phyloP scores from a whole-genome alignment of 2,888 invertebrate genomes.

The Arctia plantaginis region DNA sequence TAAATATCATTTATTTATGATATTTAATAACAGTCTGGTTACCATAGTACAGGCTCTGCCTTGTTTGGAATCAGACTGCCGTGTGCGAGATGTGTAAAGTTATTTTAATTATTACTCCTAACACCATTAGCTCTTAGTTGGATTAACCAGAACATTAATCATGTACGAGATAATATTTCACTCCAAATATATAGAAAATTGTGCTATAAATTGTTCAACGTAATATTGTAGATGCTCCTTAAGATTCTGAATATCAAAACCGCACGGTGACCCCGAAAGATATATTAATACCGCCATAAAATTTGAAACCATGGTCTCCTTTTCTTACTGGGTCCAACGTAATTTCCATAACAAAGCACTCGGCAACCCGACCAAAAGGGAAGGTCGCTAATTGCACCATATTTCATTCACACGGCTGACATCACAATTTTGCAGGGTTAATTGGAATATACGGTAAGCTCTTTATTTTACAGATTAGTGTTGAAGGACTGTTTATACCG shows the following conservation, averaged over 20 bases:
- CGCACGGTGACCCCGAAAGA: slow-evolving; percentile 14
- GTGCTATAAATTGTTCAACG: not conserved
- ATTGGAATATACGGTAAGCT: slow-evolving; percentile 43
- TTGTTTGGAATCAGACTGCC: no score
- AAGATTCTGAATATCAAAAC: slow-evolving; percentile 8
- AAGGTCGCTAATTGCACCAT: slow-evolving; percentile 59
- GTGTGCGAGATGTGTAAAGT: no score
- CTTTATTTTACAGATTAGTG: slow-evolving; percentile 28
- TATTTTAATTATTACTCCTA: no score
- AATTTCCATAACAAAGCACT: slow-evolving; percentile 51
- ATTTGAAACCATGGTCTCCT: slow-evolving; percentile 33
- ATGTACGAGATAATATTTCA: not conserved
- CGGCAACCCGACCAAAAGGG: slow-evolving; percentile 42
- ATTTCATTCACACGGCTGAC: slow-evolving; percentile 54
- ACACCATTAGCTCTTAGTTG: not conserved
- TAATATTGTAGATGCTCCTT: not conserved
- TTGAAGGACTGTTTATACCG: slow-evolving; percentile 21
- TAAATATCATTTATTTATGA: no score
- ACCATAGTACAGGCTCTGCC: no score
- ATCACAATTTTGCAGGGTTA: slow-evolving; percentile 50
- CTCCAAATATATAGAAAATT: not conserved
- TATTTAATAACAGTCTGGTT: no score
- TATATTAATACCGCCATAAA: slow-evolving; percentile 48
- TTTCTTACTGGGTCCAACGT: slow-evolving; percentile 26
- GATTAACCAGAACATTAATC: not conserved